phyloP scores from a whole-genome alignment of 2,888 invertebrate genomes.

The Cynaeus angustus region DNA sequence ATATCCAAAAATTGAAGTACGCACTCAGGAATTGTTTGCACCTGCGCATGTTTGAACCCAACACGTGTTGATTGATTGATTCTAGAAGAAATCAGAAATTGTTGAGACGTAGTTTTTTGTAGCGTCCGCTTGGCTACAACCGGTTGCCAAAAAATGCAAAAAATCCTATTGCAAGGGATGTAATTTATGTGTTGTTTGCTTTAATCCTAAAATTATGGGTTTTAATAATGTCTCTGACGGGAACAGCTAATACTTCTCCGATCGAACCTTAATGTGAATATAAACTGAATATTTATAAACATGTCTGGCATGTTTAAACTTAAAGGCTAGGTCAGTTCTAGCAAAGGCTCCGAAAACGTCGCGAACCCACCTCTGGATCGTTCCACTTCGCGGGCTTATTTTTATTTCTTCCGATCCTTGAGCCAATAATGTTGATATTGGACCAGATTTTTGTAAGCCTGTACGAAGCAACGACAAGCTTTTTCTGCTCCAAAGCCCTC shows the following conservation, averaged over 20 bases:
- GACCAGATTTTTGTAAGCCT: slow-evolving; percentile 6
- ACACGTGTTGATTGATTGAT: slow-evolving; percentile 26
- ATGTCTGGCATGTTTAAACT: slow-evolving; percentile 44
- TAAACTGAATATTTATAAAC: slow-evolving; percentile 49
- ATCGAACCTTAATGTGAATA: slow-evolving; percentile 40
- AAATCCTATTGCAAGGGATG: slow-evolving; percentile 23
- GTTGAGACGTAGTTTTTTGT: slow-evolving; percentile 19
- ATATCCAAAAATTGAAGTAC: slow-evolving; percentile 11
- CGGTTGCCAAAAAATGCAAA: slow-evolving; percentile 36
- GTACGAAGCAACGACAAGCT: too few relatives aligned
- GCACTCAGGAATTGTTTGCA: slow-evolving; percentile 30
- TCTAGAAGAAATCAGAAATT: background rate
- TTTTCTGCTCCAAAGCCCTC: too few relatives aligned
- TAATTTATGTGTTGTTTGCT: slow-evolving; percentile 42
- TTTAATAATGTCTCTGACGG: slow-evolving; percentile 20
- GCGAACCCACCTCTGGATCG: too few relatives aligned
- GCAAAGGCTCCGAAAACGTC: slow-evolving; percentile 4
- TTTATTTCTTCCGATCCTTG: slow-evolving; percentile 43
- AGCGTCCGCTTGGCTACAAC: too few relatives aligned
- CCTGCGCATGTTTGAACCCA: slow-evolving; percentile 30
- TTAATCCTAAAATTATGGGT: slow-evolving; percentile 34
- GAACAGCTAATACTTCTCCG: slow-evolving; percentile 18
- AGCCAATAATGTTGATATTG: slow-evolving; percentile 39
- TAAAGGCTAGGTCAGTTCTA: slow-evolving; percentile 50
- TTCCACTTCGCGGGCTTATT: slow-evolving; percentile 43